Base-by-base conservation (phyloP, 2,888 invertebrate genomes). In the Chymomyza amoena region DNA sequence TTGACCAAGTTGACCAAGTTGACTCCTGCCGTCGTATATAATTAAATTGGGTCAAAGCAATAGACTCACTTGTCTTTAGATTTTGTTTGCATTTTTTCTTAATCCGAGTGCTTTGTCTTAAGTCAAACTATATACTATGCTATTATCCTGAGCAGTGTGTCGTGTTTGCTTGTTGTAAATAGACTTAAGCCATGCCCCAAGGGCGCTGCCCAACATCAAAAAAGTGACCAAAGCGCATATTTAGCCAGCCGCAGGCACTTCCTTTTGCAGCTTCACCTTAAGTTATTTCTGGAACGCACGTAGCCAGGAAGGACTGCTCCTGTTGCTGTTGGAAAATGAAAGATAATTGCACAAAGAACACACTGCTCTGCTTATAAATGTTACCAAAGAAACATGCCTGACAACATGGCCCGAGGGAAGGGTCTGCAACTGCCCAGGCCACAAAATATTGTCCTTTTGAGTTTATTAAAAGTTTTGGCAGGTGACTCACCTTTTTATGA, bases 21-120 rank as follows among this genome's bases (percentile, higher is more conserved):
- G 57, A 10, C 15, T n/a, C n/a, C n/a, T 45, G 39, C 4, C 57
- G 28, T 9, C 69, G 73, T 77, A 79, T 80, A 79, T 86, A 84
- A 84, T 84, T 86, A 84, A 84, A 84, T 84, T 86, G 84, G 84
- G 84, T 86, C 86, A 81, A 73, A 76, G 72, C 81, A 80, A 81
- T 86, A 81, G 84, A 80, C 86, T 86, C 81, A 79, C 86, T 86
- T 84, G 84, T 84, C 86, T 79, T 76, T 77, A 77, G 81, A 80
- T 86, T 84, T 81, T 75, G 80, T 83, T 84, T 79, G 81, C 81
- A 84, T 1, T 81, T 79, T 73, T 73, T 79, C 81, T 84, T 80
- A 79, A 84, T 84, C 86, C 81, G 67, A 63, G 75, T 61, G 72
- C 64, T 66, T 70, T 72, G 50, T 25, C 62, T 57, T 54, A 36